Base-by-base conservation (phyloP, 2,888 invertebrate species). In the Tetheella fluctuosa region DNA sequence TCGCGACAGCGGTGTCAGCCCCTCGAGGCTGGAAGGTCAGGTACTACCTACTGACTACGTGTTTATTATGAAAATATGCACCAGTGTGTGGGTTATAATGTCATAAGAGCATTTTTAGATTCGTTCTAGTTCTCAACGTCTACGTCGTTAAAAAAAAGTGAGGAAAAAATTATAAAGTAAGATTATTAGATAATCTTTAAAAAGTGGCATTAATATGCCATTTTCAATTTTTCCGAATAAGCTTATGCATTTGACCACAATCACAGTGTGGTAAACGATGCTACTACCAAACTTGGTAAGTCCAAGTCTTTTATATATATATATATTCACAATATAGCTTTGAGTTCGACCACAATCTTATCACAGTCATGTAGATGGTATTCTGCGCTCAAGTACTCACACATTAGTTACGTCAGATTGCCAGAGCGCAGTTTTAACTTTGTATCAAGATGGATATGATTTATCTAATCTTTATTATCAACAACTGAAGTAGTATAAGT, bases 1-100 rank as follows among this genome's bases (percentile, higher is more conserved):
- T 74, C 77, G 71, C 74, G 77, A 73, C 63, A 70, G 54, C 67
- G 70, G 78, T 79, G 64, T 75, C 69, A 65, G 70, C 61, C 62
- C 61, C 58, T 70, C 67, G 62, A 73, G 76, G 74, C 71, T 64
- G 63, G 68, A 74, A 77, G 80, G 79, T 77, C 73, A 73, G 65
- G 53, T 64, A 69, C 48, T 61, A 37, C 55, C 55, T 55, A 37
- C 34, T 34, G 54, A 34, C 55, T 34, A 55, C 55, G 34, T 55
- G 55, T 55, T 55, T 55, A 65, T 68, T 62, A 67, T 68, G 70
- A 64, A 68, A 64, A 68, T 63, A 57, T 28, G 61, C 60, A 58
- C 48, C 67, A 67, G 53, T 25, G 59, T 64, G 64, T 69, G 59
- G 59, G 62, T 59, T 67, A 48, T 20, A 76, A 64, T 70, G 70